Base-by-base conservation (phyloP, 1,140 invertebrate species). In the Zeugodacus cucurbitae region DNA sequence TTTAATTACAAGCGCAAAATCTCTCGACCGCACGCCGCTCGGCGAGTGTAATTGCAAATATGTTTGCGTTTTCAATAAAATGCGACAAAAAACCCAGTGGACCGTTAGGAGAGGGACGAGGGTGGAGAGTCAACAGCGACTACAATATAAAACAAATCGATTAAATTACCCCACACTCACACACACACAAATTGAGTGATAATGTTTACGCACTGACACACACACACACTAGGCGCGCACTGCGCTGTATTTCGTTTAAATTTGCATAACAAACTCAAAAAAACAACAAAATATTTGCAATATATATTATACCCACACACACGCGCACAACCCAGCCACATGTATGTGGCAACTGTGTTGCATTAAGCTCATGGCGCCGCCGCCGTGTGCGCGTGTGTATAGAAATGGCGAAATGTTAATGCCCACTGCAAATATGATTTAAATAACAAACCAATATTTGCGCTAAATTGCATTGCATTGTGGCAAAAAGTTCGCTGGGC, bases 381-480 rank as follows among this genome's bases (percentile, higher is more conserved):
- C 3, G 37, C 3, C 7, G 14, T 54, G 2, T 62, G 1, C 1
- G n/a, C n/a, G 58, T 4, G 10, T 26, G 62, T 34, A 14, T 67
- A 4, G 26, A 22, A 37, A 34, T 32, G 10, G 32, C n/a, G 67
- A 37, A 37, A 37, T 74, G 67, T 74, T 74, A 32, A 67, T 67
- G 64, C 64, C 64, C 64, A 74, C 20, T 74, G 67, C 67, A 74
- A 74, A 74, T 74, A 74, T 74, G 67, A 37, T 74, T 74, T 74
- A 74, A 74, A 74, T 74, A 74, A 74, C 67, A 74, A 74, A 74
- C 67, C 67, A 74, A 74, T 74, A 74, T 74, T 74, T 74, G 67
- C 34, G 34, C 32, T 37, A 74, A 74, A 74, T 74, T 37, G 67
- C 67, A 37, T 74, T 74, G 34, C 67, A 74, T 74, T 74, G 67